phyloP scores from a whole-genome alignment of 2,797 vertebrate species.

The Melanogrammus aeglefinus region DNA sequence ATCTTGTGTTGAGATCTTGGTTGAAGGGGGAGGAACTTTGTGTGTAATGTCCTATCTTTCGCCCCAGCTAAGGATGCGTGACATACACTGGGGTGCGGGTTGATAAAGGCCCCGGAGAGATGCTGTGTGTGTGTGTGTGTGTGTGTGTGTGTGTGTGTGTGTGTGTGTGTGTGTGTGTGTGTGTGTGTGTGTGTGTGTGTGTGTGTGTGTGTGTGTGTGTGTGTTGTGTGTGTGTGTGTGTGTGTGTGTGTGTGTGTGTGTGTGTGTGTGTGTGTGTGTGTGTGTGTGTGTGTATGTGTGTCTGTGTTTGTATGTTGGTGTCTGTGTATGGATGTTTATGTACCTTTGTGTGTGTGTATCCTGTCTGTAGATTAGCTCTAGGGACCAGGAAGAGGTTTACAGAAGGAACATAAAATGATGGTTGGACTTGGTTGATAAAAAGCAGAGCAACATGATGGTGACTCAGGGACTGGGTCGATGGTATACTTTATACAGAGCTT shows the following conservation, averaged over 20 bases:
- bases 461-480: background rate
- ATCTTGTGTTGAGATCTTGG: constrained; percentile 38
- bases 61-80: constrained; percentile 50
- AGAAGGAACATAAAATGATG: background rate
- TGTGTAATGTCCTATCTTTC: constrained; percentile 57
- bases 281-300: too few relatives aligned
- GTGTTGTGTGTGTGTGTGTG: background rate
- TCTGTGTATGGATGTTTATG: background rate
- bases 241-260: background rate
- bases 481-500: background rate
- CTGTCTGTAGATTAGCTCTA: background rate
- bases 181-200: too few relatives aligned
- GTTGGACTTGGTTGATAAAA: background rate
- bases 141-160: background rate
- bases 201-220: background rate
- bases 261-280: too few relatives aligned
- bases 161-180: background rate
- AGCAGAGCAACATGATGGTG: background rate
- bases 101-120: constrained; percentile 64
- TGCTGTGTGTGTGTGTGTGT: constrained; percentile 25
- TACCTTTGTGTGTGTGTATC: too few relatives aligned
- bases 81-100: constrained; percentile 51
- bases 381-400: constrained; percentile 1
- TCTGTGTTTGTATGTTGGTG: constrained; percentile 5
- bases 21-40: constrained; percentile 47